Conservation (phyloP, 1,140 invertebrate species). For the Drosophila mayri region DNA sequence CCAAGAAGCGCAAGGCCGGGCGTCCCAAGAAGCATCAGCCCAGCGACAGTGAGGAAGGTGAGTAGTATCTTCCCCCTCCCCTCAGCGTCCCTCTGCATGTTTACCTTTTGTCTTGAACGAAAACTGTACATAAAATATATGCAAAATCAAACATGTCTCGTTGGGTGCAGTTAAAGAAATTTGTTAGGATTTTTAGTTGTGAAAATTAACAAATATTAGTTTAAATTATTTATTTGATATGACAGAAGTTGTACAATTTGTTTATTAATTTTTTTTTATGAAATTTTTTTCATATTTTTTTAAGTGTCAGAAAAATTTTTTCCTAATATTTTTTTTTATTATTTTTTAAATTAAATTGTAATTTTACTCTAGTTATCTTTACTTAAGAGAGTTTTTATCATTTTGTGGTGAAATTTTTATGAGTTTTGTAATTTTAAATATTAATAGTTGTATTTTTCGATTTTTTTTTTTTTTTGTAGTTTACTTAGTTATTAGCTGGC, state of each 20-base stretch:
- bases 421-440: not conserved
- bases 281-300: too few species aligned
- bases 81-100: not conserved
- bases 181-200: too few species aligned
- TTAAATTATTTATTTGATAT: too few species aligned
- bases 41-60: conserved; percentile 62
- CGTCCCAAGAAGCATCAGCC: conserved; percentile 60
- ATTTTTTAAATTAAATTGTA: not conserved
- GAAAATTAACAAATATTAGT: too few species aligned
- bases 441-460: not conserved
- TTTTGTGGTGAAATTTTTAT: not conserved
- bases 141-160: conserved; percentile 2
- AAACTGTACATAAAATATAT: conserved; percentile 2
- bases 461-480: too few species aligned
- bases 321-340: not conserved
- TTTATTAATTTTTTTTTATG: too few species aligned
- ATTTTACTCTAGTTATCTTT: not conserved
- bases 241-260: too few species aligned
- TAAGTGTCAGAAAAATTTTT: not conserved
- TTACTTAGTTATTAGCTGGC: too few species aligned
- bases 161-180: too few species aligned
- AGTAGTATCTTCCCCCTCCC: not conserved
- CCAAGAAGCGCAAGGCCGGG: conserved; percentile 63
- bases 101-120: not conserved
- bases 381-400: not conserved